Base-by-base conservation (phyloP, 2,888 invertebrate genomes). In the Phengaris arion region DNA sequence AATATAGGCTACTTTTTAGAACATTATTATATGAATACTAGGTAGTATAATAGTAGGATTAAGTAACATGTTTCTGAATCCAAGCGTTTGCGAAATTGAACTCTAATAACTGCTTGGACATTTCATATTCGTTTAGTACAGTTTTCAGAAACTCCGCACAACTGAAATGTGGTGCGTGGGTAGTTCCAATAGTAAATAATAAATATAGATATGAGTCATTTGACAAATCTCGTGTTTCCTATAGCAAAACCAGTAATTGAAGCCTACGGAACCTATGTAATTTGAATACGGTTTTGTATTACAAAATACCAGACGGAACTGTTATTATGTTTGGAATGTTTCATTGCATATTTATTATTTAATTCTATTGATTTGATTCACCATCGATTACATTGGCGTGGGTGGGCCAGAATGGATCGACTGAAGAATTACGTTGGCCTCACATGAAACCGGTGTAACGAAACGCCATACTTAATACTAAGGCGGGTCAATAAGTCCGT, bases 181-280 rank as follows among this genome's bases (percentile, higher is more conserved):
- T 22, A 64, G 22, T 22, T 22, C 22, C 15, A 10, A 64, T 22
- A 22, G 22, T 22, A 22, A 22, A 22, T 22, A 22, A 22, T 22
- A 54, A 54, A 69, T 69, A 69, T 54, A 52, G 10, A 72, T 22
- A 54, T 72, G 52, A 22, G 72, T 52, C 72, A 72, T 54, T 72
- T 72, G 72, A 72, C 45, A 54, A 35, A 54, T 54, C 72, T 72
- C 15, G 35, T 54, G 35, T 54, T 54, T 12, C 72, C 54, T 54
- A 72, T 72, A 72, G 69, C 48, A 15, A 69, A 69, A 68, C 51
- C 48, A 15, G 72, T 35, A 72, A 72, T 72, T 13, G 72, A 72
- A 72, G 35, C 54, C 72, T 72, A 72, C 13, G 22, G 22, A 52
- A 69, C 46, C 69, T 9, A n/a, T n/a, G 48, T n/a, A 48, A 69